These are phyloP conservation scores for Camelus dromedarius DNA, from an alignment of 2,113 vertebrate species.

Conservation along the genomic window DNA sequence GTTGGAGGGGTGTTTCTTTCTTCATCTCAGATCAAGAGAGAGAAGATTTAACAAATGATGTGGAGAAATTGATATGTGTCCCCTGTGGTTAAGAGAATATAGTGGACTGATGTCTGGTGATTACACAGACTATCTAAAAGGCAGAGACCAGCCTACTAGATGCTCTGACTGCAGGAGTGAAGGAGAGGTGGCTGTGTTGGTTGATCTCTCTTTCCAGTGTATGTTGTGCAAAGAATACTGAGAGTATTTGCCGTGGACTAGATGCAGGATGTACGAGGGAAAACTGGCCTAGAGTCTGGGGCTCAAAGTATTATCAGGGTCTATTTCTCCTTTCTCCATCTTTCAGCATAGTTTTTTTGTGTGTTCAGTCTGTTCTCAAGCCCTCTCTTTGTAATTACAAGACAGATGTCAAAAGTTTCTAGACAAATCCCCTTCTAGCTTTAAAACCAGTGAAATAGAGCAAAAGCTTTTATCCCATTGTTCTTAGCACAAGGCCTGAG, in stretches of 20 bases:
- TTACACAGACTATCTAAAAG: neutral
- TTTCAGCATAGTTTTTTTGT: neutral
- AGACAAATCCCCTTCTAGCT: neutral
- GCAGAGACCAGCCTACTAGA: neutral
- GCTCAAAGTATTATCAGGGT: neutral
- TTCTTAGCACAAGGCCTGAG: neutral
- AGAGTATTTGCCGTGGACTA: neutral
- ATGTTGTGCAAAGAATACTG: neutral
- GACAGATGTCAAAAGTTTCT: neutral
- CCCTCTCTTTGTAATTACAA: slow-evolving; percentile 4
- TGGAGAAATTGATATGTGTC: neutral
- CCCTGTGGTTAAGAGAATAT: slow-evolving; percentile 23
- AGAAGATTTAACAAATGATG: slow-evolving; percentile 43
- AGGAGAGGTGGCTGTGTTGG: neutral
- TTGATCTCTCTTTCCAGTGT: neutral
- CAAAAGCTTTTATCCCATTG: neutral
- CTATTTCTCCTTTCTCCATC: neutral
- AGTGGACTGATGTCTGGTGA: neutral
- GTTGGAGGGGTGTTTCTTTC: neutral
- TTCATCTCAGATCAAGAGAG: slow-evolving; percentile 44
- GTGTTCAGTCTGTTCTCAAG: neutral
- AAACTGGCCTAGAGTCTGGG: neutral
- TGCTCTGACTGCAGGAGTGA: neutral
- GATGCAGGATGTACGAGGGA: neutral
- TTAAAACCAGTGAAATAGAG: slow-evolving; percentile 20